phyloP scores from a whole-genome alignment of 2,888 invertebrate genomes.

The Cancer borealis region DNA sequence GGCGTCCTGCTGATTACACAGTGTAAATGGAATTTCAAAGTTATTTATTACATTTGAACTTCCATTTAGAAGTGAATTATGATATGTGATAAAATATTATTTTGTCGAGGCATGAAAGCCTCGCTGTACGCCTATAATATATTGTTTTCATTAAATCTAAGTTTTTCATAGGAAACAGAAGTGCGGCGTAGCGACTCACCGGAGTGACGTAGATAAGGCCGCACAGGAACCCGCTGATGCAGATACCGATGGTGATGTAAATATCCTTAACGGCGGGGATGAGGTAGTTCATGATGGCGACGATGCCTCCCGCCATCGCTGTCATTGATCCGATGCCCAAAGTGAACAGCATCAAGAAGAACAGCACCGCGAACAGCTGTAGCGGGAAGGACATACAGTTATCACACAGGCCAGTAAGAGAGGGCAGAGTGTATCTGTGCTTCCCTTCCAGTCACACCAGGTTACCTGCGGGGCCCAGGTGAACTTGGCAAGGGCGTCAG shows the following conservation, averaged over 20 bases:
- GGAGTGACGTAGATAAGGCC: constrained; percentile 89
- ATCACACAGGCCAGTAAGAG: background rate
- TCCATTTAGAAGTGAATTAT: too few relatives aligned
- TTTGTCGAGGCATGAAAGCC: background rate
- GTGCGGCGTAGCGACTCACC: constrained; percentile 80
- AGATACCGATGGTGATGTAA: constrained; percentile 84
- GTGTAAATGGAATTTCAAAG: too few relatives aligned
- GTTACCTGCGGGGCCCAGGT: constrained; percentile 79
- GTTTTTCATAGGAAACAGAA: background rate
- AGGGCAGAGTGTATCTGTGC: background rate
- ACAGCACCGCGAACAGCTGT: constrained; percentile 87
- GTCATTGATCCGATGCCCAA: constrained; percentile 88
- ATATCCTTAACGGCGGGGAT: constrained; percentile 84
- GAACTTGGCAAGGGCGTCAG: constrained; percentile 76
- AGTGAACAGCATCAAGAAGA: constrained; percentile 90
- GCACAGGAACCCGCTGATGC: constrained; percentile 83
- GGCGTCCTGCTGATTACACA: background rate
- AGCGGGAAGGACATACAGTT: background rate
- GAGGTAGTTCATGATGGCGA: constrained; percentile 85
- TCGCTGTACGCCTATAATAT: too few relatives aligned
- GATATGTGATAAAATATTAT: background rate
- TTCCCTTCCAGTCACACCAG: background rate
- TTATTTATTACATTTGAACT: too few relatives aligned
- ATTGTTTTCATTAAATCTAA: too few relatives aligned
- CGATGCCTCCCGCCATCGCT: constrained; percentile 84